Evolutionary conservation across 1,140 invertebrate species (phyloP), one percentile per base, ranked within the genome.

Genomic region (Reticulitermes speratus): DNA sequence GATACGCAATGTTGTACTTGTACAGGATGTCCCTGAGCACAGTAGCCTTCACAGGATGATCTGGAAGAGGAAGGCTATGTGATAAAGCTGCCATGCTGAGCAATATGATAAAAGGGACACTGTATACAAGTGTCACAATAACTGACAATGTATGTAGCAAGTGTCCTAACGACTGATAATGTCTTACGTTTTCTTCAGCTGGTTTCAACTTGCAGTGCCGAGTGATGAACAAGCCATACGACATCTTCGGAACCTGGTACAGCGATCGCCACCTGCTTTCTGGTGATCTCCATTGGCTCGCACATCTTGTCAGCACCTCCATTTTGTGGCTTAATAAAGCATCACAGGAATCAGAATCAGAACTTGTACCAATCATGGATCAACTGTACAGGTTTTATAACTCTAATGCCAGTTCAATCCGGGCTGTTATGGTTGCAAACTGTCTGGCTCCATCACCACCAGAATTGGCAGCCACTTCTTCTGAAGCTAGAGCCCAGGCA

Each of bases 201-300:
- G 93, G 93, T 30, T 97, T 96, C 89, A 91, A 94, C 88, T 91
- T 97, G 21, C 95, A 97, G 89, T 97, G 96, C 89, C 92, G 96
- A 85, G 95, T 97, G 12, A 93, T 94, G 44, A 97, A 97, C 91
- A 96, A 97, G 87, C 97, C 97, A 0, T 97, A 97, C 89, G 96
- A 97, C 90, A 96, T 97, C 88, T 97, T 97, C 91, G 97, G 97
- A 30, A 96, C 96, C 69, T 98, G 97, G 97, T 97, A 96, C 89
- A 96, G 95, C 89, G 96, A 97, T 89, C 93, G 94, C 88, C 95
- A 97, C 90, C 91, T 97, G 11, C 90, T 98, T 82, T 97, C 96
- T 38, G 96, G 97, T 82, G 95, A 96, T 89, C 91, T 97, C 3
- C 93, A 95, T 89, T 97, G 96, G 95, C 91, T 97, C 48, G 95